Conservation (phyloP, 1,140 invertebrate species). For the Mamestra configurata region DNA sequence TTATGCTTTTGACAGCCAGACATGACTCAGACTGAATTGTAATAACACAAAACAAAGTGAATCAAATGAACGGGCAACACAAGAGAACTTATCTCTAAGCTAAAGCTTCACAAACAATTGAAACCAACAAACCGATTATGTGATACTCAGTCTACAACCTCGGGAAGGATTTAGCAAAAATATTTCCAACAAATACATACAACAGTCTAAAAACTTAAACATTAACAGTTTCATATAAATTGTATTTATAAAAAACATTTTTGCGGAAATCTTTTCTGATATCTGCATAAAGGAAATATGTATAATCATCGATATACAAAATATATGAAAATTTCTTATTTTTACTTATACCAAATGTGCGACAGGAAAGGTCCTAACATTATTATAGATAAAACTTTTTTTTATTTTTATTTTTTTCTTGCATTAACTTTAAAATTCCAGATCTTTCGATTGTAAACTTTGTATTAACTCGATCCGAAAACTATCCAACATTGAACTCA, state of each 20-base stretch:
- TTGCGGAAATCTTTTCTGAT: constrained; percentile 69
- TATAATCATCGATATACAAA: constrained; percentile 60
- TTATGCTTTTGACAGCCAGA: background rate
- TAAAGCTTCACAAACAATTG: constrained; percentile 3
- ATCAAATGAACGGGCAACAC: background rate
- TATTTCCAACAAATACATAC: constrained; percentile 58
- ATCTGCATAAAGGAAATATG: constrained; percentile 62
- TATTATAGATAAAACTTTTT: constrained; percentile 56
- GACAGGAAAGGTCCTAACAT: constrained; percentile 55
- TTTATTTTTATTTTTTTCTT: constrained; percentile 54
- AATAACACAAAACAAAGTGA: background rate
- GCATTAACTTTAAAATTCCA: constrained; percentile 56
- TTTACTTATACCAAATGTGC: constrained; percentile 56
- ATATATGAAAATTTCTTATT: constrained; percentile 56
- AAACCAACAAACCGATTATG: constrained; percentile 4
- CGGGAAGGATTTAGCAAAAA: constrained; percentile 59
- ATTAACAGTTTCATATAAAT: constrained; percentile 54
- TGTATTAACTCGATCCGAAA: constrained; percentile 52
- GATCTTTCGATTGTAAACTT: constrained; percentile 57
- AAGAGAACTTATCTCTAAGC: background rate
- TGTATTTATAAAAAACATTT: constrained; percentile 60
- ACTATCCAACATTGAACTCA: constrained; percentile 50
- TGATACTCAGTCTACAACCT: constrained; percentile 57
- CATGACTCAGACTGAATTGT: background rate
- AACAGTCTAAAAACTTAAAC: constrained; percentile 56